Conservation (phyloP, 2,113 vertebrate species). For the Pycnonotus jocosus region DNA sequence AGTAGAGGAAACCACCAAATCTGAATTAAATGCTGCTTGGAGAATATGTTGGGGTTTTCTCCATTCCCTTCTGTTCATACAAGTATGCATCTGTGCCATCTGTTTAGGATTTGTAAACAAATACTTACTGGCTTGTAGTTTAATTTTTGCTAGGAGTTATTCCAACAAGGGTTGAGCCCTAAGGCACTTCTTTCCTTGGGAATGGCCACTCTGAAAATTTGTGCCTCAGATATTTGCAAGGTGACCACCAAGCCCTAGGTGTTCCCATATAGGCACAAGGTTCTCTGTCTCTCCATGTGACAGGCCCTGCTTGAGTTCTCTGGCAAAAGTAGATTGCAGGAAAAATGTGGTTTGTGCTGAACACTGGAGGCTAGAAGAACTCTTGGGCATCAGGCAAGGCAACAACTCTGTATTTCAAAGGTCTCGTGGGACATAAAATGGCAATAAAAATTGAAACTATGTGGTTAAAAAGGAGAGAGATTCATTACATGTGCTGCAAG, state of each 20-base stretch:
- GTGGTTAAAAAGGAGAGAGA: neutral
- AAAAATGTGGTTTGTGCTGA: neutral
- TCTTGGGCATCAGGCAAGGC: neutral
- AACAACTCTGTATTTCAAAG: neutral
- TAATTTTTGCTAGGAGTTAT: neutral
- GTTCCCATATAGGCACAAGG: fast-evolving
- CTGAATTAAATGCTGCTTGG: neutral
- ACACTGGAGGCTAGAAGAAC: neutral
- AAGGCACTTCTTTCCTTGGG: neutral
- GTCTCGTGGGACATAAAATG: neutral
- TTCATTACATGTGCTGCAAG: neutral
- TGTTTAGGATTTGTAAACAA: conserved; percentile 30
- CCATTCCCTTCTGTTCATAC: neutral
- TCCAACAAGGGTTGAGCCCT: neutral
- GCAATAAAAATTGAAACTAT: neutral
- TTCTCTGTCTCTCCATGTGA: neutral
- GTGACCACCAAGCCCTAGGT: neutral
- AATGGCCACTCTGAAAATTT: neutral
- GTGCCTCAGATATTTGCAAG: neutral
- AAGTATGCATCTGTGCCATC: neutral
- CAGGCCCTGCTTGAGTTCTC: neutral
- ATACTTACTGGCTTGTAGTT: neutral
- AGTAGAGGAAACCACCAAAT: neutral
- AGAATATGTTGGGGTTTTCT: neutral
- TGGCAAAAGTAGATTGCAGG: neutral